Percentiles rank a stretch among this genome's conserved stretches.
Evolutionary conservation across 2,888 invertebrate genomes (phyloP).

Genomic region (Ischnus inquisitorius): DNA sequence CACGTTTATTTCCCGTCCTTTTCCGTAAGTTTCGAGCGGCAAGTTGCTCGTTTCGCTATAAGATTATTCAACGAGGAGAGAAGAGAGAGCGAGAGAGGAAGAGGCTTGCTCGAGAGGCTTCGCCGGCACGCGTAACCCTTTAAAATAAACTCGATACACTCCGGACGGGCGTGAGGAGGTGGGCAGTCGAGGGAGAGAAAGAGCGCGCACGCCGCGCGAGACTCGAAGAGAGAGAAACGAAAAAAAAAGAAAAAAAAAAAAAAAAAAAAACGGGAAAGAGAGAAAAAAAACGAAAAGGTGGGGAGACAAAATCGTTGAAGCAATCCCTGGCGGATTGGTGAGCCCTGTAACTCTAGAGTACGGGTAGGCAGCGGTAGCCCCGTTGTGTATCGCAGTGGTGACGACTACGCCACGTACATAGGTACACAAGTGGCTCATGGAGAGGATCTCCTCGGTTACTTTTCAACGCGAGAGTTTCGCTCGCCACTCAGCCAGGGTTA

Average conservation of each 20-base stretch:
- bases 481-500: conserved; percentile 64
- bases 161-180: conserved; percentile 39
- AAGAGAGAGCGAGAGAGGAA: background rate
- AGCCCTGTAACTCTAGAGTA: conserved; percentile 15
- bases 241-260: conserved; percentile 17
- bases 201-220: conserved; percentile 62
- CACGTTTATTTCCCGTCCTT: background rate
- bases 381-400: background rate
- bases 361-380: no score
- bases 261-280: conserved; percentile 25
- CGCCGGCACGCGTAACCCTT: conserved; percentile 60
- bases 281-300: background rate
- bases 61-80: conserved; percentile 35
- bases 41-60: conserved; percentile 33
- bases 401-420: conserved; percentile 47
- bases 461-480: conserved; percentile 63
- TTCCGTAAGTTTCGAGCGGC: conserved; percentile 20
- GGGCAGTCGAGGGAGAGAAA: conserved; percentile 52
- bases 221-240: background rate
- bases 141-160: conserved; percentile 65
- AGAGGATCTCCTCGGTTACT: conserved; percentile 57
- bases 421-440: conserved; percentile 57
- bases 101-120: conserved; percentile 35
- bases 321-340: conserved; percentile 33
- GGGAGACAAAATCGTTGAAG: conserved; percentile 57